These are phyloP conservation scores for Leptinotarsa texana DNA, from an alignment of 1,140 invertebrate genomes.

Conservation along the genomic window DNA sequence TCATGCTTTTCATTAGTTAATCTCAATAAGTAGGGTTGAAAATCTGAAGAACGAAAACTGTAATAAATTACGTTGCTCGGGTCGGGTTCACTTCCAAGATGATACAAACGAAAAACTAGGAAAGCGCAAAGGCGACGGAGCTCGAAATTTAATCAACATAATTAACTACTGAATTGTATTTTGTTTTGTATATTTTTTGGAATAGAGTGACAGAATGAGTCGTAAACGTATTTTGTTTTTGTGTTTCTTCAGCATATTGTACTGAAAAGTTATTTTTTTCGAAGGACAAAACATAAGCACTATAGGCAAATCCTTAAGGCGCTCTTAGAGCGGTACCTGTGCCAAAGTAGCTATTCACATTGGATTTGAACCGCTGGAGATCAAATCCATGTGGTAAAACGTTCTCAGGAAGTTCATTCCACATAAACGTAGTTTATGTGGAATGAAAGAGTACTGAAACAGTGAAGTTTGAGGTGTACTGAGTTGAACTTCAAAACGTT, in stretches of 20 bases:
- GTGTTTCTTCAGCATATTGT: not conserved
- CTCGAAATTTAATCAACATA: conserved; percentile 26
- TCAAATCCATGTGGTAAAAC: no score
- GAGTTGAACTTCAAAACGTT: no score
- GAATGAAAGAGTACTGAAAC: no score
- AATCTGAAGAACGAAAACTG: conserved; percentile 27
- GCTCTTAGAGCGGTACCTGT: no score
- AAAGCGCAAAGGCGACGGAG: not conserved
- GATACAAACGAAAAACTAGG: conserved; percentile 23
- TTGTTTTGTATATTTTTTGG: conserved; percentile 19
- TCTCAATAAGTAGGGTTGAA: conserved; percentile 27
- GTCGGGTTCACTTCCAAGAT: conserved; percentile 27
- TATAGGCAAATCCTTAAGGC: no score
- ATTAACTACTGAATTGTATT: conserved; percentile 24
- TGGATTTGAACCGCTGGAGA: no score
- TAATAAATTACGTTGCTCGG: conserved; percentile 19
- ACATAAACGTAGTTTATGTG: no score
- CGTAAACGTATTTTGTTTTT: not conserved
- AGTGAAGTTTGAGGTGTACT: no score
- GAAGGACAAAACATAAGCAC: no score
- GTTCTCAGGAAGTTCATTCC: no score
- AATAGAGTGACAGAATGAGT: not conserved
- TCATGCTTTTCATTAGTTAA: conserved; percentile 30
- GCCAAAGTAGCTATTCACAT: no score
- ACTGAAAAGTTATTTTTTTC: no score